Evolutionary conservation across 2,888 invertebrate genomes (phyloP).

Genomic region (Eupithecia inturbata): DNA sequence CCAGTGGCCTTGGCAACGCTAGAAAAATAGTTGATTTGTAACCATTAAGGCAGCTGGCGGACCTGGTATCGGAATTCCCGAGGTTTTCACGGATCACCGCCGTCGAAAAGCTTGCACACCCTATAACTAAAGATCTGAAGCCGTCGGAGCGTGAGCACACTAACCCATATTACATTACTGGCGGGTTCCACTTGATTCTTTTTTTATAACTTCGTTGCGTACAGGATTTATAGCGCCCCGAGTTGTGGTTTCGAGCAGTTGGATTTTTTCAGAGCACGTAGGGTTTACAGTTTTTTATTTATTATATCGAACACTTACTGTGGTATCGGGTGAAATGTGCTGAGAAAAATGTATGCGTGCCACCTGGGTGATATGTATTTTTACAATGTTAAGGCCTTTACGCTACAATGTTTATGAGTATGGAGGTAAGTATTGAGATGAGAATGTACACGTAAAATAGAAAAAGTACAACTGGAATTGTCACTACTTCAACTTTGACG

Average conservation of each 20-base stretch:
- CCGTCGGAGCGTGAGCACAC: conserved; percentile 44
- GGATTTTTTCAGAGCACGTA: conserved; percentile 13
- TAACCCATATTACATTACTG: conserved; percentile 44
- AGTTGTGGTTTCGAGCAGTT: conserved; percentile 13
- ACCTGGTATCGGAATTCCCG: conserved; percentile 50
- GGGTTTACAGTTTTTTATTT: conserved; percentile 12
- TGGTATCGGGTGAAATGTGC: not conserved
- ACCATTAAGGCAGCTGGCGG: conserved; percentile 21
- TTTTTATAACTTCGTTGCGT: conserved; percentile 44
- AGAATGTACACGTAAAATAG: no score
- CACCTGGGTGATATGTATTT: not conserved
- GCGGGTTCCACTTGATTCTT: conserved; percentile 43
- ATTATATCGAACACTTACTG: not conserved
- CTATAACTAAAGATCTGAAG: conserved; percentile 44
- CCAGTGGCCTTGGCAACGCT: not conserved
- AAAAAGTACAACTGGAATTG: no score
- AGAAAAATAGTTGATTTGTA: not conserved
- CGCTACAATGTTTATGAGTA: not conserved
- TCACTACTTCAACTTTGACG: no score
- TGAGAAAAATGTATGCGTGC: not conserved
- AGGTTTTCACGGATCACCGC: conserved; percentile 52
- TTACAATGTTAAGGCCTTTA: not conserved
- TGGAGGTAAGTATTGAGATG: not conserved
- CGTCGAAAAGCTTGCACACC: conserved; percentile 45
- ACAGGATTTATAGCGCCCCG: conserved; percentile 32